Evolutionary conservation across 2,797 vertebrate species (phyloP), one percentile per base, ranked within the genome.

Genomic region (Bufotes viridis): DNA sequence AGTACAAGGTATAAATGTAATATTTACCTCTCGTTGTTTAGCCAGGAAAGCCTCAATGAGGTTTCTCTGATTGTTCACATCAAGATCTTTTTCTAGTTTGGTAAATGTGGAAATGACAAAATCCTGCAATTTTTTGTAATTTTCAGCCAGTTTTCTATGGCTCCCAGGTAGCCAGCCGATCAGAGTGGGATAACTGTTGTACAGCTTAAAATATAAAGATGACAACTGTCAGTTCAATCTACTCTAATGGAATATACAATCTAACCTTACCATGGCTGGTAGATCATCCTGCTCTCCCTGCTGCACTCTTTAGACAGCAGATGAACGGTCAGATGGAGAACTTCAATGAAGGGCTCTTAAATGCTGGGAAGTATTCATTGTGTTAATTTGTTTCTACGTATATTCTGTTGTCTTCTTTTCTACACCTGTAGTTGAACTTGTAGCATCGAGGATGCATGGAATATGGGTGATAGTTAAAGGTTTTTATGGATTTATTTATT

Each of bases 111-210:
- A 53, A 55, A 29, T 78, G 20, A 84, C 20, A 84, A 84, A 83
- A 0, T 17, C 29, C 10, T 26, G 26, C 12, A 78, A 12, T 22
- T 84, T 24, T 58, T 0, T 53, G 20, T 11, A 34, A 26, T 88
- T 88, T 22, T 65, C 6, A 15, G 15, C 13, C 20, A 88, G 1
- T n/a, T 20, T 69, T 67, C 78, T 67, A 14, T 83, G 87, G 67
- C 26, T 78, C 17, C 87, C 87, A 24, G 86, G 86, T 2, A 87
- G 17, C 60, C 70, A 49, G 10, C 42, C n/a, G 49, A 87, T 57
- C 49, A 87, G 7, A 57, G 34, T 57, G 29, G 86, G 86, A 67
- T 82, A 87, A 17, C 22, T n/a, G 34, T 87, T 83, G 29, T 78
- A 87, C 7, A 87, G 42, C 86, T 87, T n/a, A 7, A 51, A n/a